Percentiles rank a stretch among this genome's conserved stretches.
Conservation (phyloP, 2,113 vertebrate genomes). For the Chaetodon auriga region DNA sequence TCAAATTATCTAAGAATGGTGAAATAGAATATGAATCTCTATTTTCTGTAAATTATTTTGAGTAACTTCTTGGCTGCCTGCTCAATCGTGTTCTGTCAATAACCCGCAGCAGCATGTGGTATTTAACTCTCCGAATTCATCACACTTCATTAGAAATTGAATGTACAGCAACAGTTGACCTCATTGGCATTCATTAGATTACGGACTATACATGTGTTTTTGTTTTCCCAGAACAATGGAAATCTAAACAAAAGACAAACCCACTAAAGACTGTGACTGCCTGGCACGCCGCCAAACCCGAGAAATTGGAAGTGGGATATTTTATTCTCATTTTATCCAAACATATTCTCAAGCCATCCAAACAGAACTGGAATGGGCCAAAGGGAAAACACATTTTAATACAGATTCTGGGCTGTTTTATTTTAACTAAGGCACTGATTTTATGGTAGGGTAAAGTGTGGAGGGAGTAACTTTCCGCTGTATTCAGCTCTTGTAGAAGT, state of each 20-base stretch:
- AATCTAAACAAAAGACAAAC: conserved; percentile 35
- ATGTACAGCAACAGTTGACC: conserved; percentile 1
- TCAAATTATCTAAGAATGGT: not conserved
- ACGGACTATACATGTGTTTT: not conserved
- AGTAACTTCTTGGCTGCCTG: not conserved
- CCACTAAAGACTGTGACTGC: conserved; percentile 22
- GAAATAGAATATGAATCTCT: conserved; percentile 14
- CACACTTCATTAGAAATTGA: conserved; percentile 5
- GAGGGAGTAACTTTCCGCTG: conserved; percentile 44
- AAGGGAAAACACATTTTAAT: conserved; percentile 54
- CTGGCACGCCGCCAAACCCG: not conserved
- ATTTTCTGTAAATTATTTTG: not conserved
- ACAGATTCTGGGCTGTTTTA: conserved; percentile 41
- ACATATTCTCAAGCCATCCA: conserved; percentile 46
- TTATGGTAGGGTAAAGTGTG: conserved; percentile 44
- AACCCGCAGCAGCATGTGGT: not conserved
- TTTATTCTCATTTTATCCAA: conserved; percentile 54
- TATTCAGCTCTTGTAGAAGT: conserved; percentile 46
- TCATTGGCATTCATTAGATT: conserved; percentile 14
- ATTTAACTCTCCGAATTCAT: conserved; percentile 2
- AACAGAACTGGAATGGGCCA: conserved; percentile 56
- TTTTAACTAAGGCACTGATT: conserved; percentile 56
- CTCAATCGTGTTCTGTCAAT: conserved; percentile 10
- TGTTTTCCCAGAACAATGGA: conserved; percentile 32
- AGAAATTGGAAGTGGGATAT: conserved; percentile 16